Conservation (phyloP, 2,113 vertebrate genomes). For the Brienomyrus longianalis region DNA sequence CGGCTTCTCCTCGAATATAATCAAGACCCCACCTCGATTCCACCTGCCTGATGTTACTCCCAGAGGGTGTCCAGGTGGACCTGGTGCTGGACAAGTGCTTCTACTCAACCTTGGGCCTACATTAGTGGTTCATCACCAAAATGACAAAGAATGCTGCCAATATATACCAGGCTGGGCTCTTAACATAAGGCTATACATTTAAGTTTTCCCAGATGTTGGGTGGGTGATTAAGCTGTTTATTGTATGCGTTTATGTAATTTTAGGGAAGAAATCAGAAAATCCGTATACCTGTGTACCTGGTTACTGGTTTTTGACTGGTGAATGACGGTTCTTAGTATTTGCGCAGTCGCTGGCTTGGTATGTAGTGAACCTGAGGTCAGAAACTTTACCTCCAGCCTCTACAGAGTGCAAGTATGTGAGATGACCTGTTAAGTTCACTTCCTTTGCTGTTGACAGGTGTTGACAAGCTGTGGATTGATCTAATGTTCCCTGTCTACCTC, state of each 20-base stretch:
- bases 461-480: neutral
- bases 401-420: neutral
- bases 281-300: neutral
- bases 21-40: neutral
- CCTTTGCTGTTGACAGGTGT: neutral
- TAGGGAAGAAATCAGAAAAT: neutral
- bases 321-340: neutral
- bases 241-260: neutral
- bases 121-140: neutral
- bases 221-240: neutral
- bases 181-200: slow-evolving; percentile 21
- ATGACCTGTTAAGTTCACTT: neutral
- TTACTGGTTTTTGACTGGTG: neutral
- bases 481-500: neutral
- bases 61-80: slow-evolving; percentile 32
- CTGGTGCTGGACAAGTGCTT: neutral
- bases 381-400: neutral
- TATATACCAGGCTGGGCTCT: neutral
- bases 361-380: neutral
- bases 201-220: slow-evolving; percentile 22
- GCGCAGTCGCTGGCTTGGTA: neutral
- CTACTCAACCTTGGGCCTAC: slow-evolving; percentile 1
- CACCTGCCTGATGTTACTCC: neutral
- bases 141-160: slow-evolving; percentile 21
- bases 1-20: neutral